phyloP scores from a whole-genome alignment of 1,140 invertebrate species.

The Bathynomus jamesi region DNA sequence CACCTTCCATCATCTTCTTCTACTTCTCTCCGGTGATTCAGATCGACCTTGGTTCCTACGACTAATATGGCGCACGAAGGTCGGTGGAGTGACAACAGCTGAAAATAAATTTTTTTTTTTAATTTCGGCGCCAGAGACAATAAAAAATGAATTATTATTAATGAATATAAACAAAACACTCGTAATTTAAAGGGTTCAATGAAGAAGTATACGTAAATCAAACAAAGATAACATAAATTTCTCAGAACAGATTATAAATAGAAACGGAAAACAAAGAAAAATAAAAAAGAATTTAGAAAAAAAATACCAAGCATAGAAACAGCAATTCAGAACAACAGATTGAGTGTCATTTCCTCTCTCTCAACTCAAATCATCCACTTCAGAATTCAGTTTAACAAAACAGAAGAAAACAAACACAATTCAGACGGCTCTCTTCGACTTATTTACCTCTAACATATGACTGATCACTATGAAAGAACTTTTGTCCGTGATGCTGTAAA shows the following conservation, averaged over 20 bases:
- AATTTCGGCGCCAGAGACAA: no score
- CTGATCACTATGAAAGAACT: slow-evolving; percentile 5
- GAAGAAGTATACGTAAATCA: no score
- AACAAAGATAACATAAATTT: no score
- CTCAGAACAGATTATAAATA: no score
- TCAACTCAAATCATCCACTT: not conserved
- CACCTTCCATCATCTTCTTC: not conserved
- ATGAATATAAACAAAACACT: not conserved
- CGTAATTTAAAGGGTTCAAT: no score
- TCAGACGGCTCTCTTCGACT: no score
- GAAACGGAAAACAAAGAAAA: no score
- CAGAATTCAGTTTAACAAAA: no score
- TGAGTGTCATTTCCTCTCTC: not conserved
- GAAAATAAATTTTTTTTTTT: not conserved
- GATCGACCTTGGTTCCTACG: not conserved
- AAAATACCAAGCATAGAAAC: no score
- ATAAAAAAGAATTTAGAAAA: no score
- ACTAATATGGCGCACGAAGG: not conserved
- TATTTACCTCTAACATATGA: not conserved
- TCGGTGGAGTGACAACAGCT: not conserved
- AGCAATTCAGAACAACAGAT: not conserved
- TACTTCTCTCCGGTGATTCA: not conserved
- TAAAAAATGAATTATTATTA: not conserved
- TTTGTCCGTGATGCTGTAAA: slow-evolving; percentile 29
- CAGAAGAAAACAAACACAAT: no score